Evolutionary conservation across 2,113 vertebrate genomes (phyloP), one percentile per base, ranked within the genome.

Genomic region (Scophthalmus maximus): DNA sequence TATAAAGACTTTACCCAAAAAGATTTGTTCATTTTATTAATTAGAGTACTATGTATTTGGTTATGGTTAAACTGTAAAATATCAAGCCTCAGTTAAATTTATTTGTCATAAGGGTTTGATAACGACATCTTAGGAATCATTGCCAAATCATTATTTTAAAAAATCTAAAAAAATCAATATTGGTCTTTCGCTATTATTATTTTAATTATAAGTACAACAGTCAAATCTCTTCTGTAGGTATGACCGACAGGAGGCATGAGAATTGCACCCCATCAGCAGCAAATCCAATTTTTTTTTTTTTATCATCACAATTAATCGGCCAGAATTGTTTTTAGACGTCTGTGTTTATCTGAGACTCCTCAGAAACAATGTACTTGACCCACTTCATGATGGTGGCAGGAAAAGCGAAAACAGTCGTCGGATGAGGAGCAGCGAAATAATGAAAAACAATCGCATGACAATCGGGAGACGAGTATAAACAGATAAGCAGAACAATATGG

Each of bases 361-460:
- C 62, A 73, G 67, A 78, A 75, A 88, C 82, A 80, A 76, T 77
- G 58, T 18, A 50, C 63, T 59, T 55, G 40, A 80, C 72, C 59
- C 20, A 47, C 42, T 58, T 59, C 56, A 9, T 68, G 53, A 76
- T 1, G 62, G 83, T 81, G 70, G 53, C 78, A 86, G 84, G 77
- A 85, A 40, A 87, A 83, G 75, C 73, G 64, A 69, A 74, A 85
- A 79, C 82, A 87, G 82, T 87, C 78, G 74, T 81, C 67, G 69
- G 83, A 87, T 88, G 60, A 81, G 81, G 60, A 86, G 73, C 70
- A 82, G 59, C 46, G 51, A 57, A 46, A 66, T 62, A 67, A 72
- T 83, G 68, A 61, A 73, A 76, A 79, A 79, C 76, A 85, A 50
- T 59, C 38, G 56, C 64, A 83, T 62, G 80, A 70, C 57, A n/a